Percentiles rank a stretch among this genome's conserved stretches.
Conservation (phyloP, 2,888 invertebrate species). For the Drosophila tripunctata region DNA sequence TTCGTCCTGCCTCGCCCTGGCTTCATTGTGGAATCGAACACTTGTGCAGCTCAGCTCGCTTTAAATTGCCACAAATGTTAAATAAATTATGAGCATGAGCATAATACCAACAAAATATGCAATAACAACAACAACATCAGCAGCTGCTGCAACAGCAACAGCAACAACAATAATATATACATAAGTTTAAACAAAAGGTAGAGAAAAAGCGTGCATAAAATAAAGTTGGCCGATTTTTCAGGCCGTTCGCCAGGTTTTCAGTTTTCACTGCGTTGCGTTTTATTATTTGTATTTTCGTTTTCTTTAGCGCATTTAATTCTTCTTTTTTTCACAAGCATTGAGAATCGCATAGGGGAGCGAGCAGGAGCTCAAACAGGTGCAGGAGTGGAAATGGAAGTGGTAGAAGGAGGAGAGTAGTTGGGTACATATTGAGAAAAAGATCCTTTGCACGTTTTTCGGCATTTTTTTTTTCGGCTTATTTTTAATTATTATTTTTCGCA, state of each 20-base stretch:
- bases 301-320: slow-evolving; percentile 42
- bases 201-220: slow-evolving; percentile 48
- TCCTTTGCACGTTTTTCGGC: slow-evolving; percentile 46
- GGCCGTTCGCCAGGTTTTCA: slow-evolving; percentile 26
- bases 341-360: too few species aligned
- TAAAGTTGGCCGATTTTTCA: slow-evolving; percentile 58
- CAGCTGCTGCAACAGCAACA: slow-evolving; percentile 16
- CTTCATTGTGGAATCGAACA: slow-evolving; percentile 4
- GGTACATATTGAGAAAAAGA: slow-evolving; percentile 26
- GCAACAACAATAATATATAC: slow-evolving; percentile 13
- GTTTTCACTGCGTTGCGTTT: not conserved
- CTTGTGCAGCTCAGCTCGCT: slow-evolving; percentile 25
- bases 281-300: slow-evolving; percentile 8
- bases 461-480: slow-evolving; percentile 54
- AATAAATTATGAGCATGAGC: slow-evolving; percentile 66
- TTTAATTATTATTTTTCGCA: slow-evolving; percentile 76
- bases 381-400: not conserved
- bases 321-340: slow-evolving; percentile 28
- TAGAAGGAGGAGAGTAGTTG: not conserved
- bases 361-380: too few species aligned
- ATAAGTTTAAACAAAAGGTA: slow-evolving; percentile 3
- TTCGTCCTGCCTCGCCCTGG: not conserved
- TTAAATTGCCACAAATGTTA: slow-evolving; percentile 66
- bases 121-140: slow-evolving; percentile 32
- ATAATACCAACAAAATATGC: slow-evolving; percentile 25